Evolutionary conservation across 2,797 vertebrate genomes (phyloP).

Genomic region (Mus caroli): DNA sequence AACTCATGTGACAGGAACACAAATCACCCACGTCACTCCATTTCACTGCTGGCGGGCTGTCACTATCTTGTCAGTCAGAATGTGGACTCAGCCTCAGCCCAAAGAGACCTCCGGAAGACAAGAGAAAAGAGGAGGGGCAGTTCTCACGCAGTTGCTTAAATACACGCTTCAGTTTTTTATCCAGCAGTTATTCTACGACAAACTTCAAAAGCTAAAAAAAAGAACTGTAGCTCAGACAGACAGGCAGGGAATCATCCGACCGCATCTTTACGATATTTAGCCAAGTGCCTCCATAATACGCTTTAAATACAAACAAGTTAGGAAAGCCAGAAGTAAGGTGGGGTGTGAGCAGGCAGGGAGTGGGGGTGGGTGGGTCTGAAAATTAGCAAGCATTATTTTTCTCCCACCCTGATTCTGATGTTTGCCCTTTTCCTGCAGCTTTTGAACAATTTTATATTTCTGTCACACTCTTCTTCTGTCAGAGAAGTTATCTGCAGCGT

Average conservation of each 20-base stretch:
- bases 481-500: conserved; percentile 61
- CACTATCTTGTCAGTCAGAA: conserved; percentile 17
- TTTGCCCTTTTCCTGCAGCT: conserved; percentile 39
- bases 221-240: conserved; percentile 9
- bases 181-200: conserved; percentile 41
- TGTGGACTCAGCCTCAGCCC: conserved; percentile 54
- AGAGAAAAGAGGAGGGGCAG: neutral
- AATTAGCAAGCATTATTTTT: conserved; percentile 59
- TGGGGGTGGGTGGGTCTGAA: neutral
- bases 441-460: conserved; percentile 58
- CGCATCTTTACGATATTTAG: conserved; percentile 31
- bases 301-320: conserved; percentile 55
- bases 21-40: neutral
- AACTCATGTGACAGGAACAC: conserved; percentile 57
- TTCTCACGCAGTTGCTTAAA: conserved; percentile 42
- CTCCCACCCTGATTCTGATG: neutral
- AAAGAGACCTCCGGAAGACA: conserved; percentile 50
- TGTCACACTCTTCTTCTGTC: conserved; percentile 35
- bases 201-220: conserved; percentile 56
- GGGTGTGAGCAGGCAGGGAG: neutral
- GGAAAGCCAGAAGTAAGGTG: neutral
- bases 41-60: conserved; percentile 25
- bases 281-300: neutral
- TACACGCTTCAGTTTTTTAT: conserved; percentile 19
- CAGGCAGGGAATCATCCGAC: conserved; percentile 25